These are phyloP conservation scores for Podarcis muralis DNA, from an alignment of 2,113 vertebrate species.

Conservation along the genomic window DNA sequence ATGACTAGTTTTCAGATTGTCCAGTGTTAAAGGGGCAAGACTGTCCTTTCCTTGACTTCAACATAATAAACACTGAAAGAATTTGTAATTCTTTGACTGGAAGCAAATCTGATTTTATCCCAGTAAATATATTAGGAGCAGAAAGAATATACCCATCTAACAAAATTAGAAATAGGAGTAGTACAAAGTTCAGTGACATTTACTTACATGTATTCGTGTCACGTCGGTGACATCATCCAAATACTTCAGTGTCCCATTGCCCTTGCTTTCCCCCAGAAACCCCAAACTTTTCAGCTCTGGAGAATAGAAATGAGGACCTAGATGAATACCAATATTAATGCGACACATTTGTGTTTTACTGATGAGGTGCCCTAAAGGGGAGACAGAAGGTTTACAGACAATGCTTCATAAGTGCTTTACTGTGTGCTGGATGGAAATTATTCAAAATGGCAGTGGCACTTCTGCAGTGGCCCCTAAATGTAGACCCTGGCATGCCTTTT, in stretches of 20 bases:
- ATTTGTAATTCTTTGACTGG: not conserved
- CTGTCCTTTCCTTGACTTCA: not conserved
- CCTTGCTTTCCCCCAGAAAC: conserved; percentile 36
- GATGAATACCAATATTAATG: not conserved
- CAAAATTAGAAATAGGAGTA: not conserved
- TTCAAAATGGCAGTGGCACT: not conserved
- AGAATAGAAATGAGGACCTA: not conserved
- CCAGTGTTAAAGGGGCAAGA: not conserved
- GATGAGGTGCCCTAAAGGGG: not conserved
- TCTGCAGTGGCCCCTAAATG: no score
- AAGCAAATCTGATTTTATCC: not conserved
- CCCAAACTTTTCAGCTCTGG: conserved; percentile 58
- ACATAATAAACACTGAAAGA: not conserved
- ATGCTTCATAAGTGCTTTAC: not conserved
- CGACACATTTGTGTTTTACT: not conserved
- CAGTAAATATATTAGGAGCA: not conserved
- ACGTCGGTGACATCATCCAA: conserved; percentile 53
- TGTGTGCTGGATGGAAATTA: not conserved
- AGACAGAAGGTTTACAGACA: not conserved
- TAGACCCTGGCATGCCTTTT: no score
- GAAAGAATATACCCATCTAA: not conserved
- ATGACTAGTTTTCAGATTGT: not conserved
- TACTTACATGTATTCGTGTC: conserved; percentile 53
- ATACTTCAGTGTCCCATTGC: not conserved
- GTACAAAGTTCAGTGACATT: not conserved